Evolutionary conservation across 2,888 invertebrate genomes (phyloP).

Genomic region (Cordilura impudica): DNA sequence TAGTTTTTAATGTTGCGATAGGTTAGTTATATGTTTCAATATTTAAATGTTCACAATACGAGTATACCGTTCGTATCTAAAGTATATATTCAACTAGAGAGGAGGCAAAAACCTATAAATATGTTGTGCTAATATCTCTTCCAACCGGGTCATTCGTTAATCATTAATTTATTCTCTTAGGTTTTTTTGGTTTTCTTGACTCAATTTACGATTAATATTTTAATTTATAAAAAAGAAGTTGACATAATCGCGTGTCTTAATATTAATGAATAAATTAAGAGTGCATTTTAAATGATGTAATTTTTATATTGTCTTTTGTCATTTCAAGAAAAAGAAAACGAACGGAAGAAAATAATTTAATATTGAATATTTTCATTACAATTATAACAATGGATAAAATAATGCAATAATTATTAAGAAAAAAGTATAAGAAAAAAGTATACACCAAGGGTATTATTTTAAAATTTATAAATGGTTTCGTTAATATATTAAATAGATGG

Average conservation of each 20-base stretch:
- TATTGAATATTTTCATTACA: conserved; percentile 26
- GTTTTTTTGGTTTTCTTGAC: not conserved
- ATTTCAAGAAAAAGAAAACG: not conserved
- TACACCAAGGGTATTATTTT: not conserved
- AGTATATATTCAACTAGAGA: not conserved
- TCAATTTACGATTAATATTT: not conserved
- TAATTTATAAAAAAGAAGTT: conserved; percentile 10
- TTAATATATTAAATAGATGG: not conserved
- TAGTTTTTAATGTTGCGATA: conserved; percentile 4
- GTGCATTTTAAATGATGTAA: conserved; percentile 36
- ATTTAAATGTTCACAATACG: not conserved
- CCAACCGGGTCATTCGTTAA: conserved; percentile 11
- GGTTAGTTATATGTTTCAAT: conserved; percentile 23
- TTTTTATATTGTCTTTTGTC: not conserved
- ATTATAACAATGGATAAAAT: too few relatives aligned
- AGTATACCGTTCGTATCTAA: not conserved
- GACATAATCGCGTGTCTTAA: conserved; percentile 52
- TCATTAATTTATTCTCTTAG: conserved; percentile 23
- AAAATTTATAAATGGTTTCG: not conserved
- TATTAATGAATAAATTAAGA: conserved; percentile 28
- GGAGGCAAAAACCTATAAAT: not conserved
- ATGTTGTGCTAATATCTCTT: not conserved
- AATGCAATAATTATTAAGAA: too few relatives aligned
- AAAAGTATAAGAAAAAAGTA: too few relatives aligned
- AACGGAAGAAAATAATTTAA: conserved; percentile 21